Conservation (phyloP, 1,140 invertebrate genomes). For the Gryllus bimaculatus region DNA sequence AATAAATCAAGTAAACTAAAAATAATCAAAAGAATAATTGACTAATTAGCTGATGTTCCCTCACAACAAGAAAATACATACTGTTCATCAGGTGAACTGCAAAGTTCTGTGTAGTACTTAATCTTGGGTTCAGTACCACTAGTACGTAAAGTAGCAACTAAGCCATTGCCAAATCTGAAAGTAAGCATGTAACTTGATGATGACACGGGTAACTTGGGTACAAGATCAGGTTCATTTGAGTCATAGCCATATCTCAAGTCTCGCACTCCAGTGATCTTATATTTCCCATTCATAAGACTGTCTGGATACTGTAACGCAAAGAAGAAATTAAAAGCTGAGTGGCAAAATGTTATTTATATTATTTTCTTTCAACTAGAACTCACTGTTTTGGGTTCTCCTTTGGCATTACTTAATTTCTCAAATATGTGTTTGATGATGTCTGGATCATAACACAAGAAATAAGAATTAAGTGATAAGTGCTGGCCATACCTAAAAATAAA, state of each 20-base stretch:
- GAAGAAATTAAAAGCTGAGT: neutral
- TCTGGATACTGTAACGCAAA: conserved; percentile 60
- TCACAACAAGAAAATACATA: conserved; percentile 34
- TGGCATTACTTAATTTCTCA: conserved; percentile 56
- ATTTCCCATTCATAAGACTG: conserved; percentile 56
- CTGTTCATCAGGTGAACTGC: conserved; percentile 53
- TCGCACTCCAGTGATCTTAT: conserved; percentile 61
- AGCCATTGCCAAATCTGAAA: conserved; percentile 81
- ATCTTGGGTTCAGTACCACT: conserved; percentile 99
- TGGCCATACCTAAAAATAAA: conserved; percentile 55
- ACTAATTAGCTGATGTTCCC: neutral
- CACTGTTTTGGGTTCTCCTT: conserved; percentile 12
- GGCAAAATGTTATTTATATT: neutral
- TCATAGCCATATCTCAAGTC: conserved; percentile 89
- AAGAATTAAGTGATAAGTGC: conserved; percentile 78
- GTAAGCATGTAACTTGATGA: conserved; percentile 88
- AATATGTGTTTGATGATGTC: conserved; percentile 68
- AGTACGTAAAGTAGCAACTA: conserved; percentile 80
- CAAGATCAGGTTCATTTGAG: conserved; percentile 57
- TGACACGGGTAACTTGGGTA: conserved; percentile 67
- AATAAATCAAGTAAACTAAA: conserved; percentile 19
- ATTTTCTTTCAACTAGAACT: neutral
- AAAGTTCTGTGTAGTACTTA: conserved; percentile 93
- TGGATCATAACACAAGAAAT: conserved; percentile 77
- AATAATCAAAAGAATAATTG: neutral